phyloP scores from a whole-genome alignment of 2,113 vertebrate species.

The Grallaria varia region DNA sequence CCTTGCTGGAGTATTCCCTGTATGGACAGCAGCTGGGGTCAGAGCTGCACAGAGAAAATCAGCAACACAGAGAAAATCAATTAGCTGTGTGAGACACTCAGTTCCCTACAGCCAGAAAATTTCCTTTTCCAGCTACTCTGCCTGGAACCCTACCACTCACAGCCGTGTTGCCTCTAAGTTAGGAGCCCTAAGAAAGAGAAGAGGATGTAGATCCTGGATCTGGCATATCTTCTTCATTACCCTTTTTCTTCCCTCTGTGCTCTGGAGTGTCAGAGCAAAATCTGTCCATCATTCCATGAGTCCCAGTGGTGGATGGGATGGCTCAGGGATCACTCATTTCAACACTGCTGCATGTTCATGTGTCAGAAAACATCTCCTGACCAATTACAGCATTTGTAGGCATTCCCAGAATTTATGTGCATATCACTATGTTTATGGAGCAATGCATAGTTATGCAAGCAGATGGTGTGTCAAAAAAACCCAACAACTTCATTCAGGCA shows the following conservation, averaged over 20 bases:
- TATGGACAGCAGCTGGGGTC: background rate
- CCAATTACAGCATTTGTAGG: background rate
- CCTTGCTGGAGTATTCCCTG: background rate
- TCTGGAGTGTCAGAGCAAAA: background rate
- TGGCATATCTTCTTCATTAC: background rate
- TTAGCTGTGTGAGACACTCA: background rate
- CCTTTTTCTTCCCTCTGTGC: background rate
- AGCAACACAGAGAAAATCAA: background rate
- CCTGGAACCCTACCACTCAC: background rate
- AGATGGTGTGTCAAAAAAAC: background rate
- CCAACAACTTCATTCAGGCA: background rate
- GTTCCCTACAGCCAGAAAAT: background rate
- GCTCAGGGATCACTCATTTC: background rate
- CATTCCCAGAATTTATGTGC: background rate
- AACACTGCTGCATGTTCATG: rapidly evolving
- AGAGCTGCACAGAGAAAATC: background rate
- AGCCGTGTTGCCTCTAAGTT: background rate
- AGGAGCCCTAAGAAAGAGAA: background rate
- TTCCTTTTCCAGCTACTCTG: background rate
- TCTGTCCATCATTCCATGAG: rapidly evolving
- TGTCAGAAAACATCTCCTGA: background rate
- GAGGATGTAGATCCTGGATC: background rate
- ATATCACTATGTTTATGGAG: background rate
- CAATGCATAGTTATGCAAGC: background rate
- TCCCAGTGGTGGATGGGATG: background rate